These are phyloP conservation scores for Hippasteria phrygiana DNA, from an alignment of 53 echinoderm and acorn worm genomes.

Conservation along the genomic window DNA sequence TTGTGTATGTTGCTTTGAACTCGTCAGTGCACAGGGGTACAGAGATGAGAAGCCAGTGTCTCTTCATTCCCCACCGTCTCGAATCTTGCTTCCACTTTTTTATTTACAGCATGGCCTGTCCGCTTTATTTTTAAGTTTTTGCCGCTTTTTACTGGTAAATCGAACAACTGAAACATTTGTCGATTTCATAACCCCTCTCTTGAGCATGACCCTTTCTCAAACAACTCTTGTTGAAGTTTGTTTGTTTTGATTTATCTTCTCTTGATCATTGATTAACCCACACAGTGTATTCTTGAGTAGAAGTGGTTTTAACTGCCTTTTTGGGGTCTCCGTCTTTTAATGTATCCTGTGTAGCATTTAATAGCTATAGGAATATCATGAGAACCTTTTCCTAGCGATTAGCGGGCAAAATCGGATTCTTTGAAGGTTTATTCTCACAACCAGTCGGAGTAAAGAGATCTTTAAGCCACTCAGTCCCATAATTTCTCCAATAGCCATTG, in stretches of 20 bases:
- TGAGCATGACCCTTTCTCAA: conserved; percentile 54
- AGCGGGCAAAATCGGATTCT: not conserved
- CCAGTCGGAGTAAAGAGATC: not conserved
- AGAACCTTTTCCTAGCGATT: not conserved
- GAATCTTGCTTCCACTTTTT: conserved; percentile 49
- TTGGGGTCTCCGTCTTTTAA: not conserved
- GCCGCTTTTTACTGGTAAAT: conserved; percentile 50
- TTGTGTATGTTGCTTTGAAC: conserved; percentile 58
- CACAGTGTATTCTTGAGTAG: conserved; percentile 56
- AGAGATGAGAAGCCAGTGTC: conserved; percentile 28
- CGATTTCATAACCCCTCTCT: conserved; percentile 49
- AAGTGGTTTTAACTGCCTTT: conserved; percentile 40
- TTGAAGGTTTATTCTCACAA: not conserved
- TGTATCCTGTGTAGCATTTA: not conserved
- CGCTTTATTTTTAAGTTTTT: conserved; percentile 43
- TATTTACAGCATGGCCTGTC: conserved; percentile 64
- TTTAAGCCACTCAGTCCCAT: not conserved
- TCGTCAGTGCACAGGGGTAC: conserved; percentile 47
- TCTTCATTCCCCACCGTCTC: conserved; percentile 20
- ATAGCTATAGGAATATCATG: not conserved
- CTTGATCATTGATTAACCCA: conserved; percentile 55
- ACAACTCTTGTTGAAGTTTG: conserved; percentile 62
- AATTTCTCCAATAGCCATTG: conserved; percentile 7
- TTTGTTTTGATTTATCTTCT: conserved; percentile 62
- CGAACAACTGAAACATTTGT: conserved; percentile 13